phyloP scores from a whole-genome alignment of 2,888 invertebrate genomes.

The Eupithecia insigniata region DNA sequence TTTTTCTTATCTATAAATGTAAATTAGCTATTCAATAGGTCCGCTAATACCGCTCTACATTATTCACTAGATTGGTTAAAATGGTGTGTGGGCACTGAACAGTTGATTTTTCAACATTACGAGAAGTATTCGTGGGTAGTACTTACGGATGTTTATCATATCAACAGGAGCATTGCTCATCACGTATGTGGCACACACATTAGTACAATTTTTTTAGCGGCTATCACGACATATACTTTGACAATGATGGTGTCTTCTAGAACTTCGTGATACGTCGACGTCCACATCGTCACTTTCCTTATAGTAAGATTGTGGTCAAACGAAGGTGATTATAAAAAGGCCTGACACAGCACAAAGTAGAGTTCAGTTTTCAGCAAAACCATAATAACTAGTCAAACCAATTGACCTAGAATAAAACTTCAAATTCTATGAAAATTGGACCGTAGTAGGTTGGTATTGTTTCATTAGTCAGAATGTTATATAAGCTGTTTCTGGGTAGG shows the following conservation, averaged over 20 bases:
- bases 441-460: background rate
- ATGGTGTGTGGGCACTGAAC: background rate
- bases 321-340: too few species aligned
- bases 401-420: background rate
- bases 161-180: background rate
- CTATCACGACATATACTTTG: background rate
- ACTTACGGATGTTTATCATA: conserved; percentile 1
- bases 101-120: background rate
- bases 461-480: background rate
- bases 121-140: background rate
- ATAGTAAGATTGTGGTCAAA: background rate
- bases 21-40: background rate
- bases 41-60: background rate
- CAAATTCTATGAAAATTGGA: background rate
- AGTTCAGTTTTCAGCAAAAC: background rate
- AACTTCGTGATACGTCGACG: background rate
- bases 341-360: background rate
- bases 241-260: background rate
- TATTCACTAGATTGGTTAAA: background rate
- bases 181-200: background rate
- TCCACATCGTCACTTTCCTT: background rate
- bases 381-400: background rate
- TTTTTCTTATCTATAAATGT: background rate
- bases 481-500: background rate
- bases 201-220: conserved; percentile 3